Percentiles rank a stretch among this genome's conserved stretches.
Conservation (phyloP, 2,797 vertebrate genomes). For the Anguilla marmorata region DNA sequence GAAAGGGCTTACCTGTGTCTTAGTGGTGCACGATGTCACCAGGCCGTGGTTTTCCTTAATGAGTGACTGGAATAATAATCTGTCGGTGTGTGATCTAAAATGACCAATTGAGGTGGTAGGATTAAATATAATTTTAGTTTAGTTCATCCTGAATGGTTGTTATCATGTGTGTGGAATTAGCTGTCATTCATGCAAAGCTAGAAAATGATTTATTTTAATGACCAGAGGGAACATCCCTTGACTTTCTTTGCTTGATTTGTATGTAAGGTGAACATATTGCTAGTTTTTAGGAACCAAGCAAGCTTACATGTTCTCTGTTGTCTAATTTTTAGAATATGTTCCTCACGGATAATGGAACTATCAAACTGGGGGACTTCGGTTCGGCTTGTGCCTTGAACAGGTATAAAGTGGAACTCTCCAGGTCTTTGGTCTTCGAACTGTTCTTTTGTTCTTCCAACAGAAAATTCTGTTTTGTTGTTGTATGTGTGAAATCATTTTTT, state of each 20-base stretch:
- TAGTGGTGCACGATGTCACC: background rate
- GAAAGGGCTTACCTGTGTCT: constrained; percentile 30
- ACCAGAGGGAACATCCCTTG: background rate
- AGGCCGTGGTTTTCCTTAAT: background rate
- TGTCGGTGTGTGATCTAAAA: background rate
- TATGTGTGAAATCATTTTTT: background rate
- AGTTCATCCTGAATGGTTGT: background rate
- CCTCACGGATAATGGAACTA: constrained; percentile 78
- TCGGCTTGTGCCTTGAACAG: constrained; percentile 85
- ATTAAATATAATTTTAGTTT: background rate
- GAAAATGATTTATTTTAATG: background rate
- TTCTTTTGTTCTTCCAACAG: background rate
- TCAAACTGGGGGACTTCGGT: constrained; percentile 94
- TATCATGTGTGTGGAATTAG: background rate
- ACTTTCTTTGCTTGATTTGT: background rate
- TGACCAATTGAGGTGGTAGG: background rate
- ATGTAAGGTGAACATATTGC: background rate
- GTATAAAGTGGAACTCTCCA: constrained; percentile 58
- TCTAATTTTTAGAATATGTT: constrained; percentile 83
- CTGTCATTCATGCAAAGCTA: constrained; percentile 12
- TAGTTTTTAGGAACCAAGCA: background rate
- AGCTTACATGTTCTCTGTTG: constrained; percentile 44
- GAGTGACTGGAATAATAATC: background rate
- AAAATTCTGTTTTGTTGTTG: background rate
- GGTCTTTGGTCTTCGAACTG: constrained; percentile 11